Conservation (phyloP, 2,113 vertebrate genomes). For the Bos indicus region DNA sequence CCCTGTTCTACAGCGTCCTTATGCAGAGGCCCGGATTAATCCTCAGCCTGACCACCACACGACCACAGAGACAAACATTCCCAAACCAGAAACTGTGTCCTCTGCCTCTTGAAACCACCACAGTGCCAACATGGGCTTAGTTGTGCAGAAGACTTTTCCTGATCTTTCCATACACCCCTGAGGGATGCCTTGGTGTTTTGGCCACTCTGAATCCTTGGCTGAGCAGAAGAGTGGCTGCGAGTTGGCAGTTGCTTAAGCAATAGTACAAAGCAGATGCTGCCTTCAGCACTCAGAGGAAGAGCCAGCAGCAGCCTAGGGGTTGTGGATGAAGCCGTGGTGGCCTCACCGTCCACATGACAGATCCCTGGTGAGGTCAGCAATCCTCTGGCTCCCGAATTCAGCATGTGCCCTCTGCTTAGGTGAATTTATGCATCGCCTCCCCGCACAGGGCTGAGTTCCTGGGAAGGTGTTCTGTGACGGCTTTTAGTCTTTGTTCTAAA, state of each 20-base stretch:
- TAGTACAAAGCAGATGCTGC: neutral
- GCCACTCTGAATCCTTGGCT: neutral
- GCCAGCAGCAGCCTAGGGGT: neutral
- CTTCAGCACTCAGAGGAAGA: neutral
- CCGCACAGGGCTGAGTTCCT: neutral
- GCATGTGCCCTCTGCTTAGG: neutral
- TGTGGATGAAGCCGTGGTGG: neutral
- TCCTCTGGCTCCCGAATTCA: neutral
- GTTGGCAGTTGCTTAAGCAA: neutral
- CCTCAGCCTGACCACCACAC: neutral
- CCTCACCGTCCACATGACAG: neutral
- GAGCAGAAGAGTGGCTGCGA: neutral
- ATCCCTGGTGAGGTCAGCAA: neutral
- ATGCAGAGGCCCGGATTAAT: neutral
- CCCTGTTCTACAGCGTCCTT: neutral
- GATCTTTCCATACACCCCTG: neutral
- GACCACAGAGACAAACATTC: neutral
- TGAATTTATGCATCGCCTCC: neutral
- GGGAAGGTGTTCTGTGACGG: neutral
- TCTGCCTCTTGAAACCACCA: neutral
- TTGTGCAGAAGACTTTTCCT: neutral
- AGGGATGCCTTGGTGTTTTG: neutral
- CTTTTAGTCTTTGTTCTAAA: neutral
- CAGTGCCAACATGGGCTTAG: neutral
- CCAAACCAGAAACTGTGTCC: neutral